These are phyloP conservation scores for Anadara kagoshimensis DNA, from an alignment of 1,140 invertebrate species.

Conservation along the genomic window DNA sequence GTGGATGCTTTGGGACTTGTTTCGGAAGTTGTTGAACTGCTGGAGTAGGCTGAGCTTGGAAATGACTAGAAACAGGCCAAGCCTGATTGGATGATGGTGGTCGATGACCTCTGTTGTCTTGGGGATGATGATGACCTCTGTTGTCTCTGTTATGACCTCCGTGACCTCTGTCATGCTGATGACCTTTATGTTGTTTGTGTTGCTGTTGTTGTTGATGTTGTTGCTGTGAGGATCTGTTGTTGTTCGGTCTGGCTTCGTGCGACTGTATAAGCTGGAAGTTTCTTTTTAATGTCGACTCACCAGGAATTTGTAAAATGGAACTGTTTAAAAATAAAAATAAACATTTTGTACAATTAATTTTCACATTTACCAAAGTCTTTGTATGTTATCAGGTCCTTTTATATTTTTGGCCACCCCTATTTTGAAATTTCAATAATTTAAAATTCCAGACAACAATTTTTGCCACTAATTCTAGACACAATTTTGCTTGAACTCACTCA, in stretches of 20 bases:
- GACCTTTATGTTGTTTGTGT: slow-evolving; percentile 36
- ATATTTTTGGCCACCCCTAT: too few relatives aligned
- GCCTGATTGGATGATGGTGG: slow-evolving; percentile 41
- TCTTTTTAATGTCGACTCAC: slow-evolving; percentile 71
- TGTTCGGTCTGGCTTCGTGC: slow-evolving; percentile 59
- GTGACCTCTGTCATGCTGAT: slow-evolving; percentile 33
- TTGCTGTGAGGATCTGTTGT: slow-evolving; percentile 39
- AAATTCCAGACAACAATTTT: too few relatives aligned
- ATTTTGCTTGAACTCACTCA: too few relatives aligned
- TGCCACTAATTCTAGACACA: too few relatives aligned
- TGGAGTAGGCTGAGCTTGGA: slow-evolving; percentile 51
- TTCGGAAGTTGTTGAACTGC: slow-evolving; percentile 44
- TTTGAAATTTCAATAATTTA: too few relatives aligned
- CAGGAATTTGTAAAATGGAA: slow-evolving; percentile 73
- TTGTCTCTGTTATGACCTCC: slow-evolving; percentile 39
- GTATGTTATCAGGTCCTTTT: too few relatives aligned
- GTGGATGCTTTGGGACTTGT: slow-evolving; percentile 53
- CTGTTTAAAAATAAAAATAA: slow-evolving; percentile 43
- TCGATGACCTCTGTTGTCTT: slow-evolving; percentile 35
- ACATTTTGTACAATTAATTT: neutral
- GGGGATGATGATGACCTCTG: slow-evolving; percentile 42
- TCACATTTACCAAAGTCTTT: too few relatives aligned
- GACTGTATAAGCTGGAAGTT: slow-evolving; percentile 95
- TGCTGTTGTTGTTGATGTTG: slow-evolving; percentile 50
- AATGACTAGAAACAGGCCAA: slow-evolving; percentile 56